Base-by-base conservation (phyloP, 2,888 invertebrate genomes). In the Limenitis camilla region DNA sequence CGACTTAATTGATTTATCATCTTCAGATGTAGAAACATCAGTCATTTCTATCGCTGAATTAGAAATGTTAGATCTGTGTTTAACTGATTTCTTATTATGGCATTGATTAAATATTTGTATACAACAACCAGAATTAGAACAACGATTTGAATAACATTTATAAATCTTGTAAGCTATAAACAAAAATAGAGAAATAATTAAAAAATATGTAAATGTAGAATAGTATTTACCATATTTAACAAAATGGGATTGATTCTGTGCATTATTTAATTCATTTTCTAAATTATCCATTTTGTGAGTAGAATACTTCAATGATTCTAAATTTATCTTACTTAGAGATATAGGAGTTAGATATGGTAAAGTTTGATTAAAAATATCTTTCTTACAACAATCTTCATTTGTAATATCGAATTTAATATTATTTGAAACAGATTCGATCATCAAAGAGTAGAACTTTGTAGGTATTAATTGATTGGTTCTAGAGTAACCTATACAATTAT, bases 141-240 rank as follows among this genome's bases (percentile, higher is more conserved):
- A 33, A n/a, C n/a, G n/a, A n/a, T 33, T 33, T 33, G 4, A 9
- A 7, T 4, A 33, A 33, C 5, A 33, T 5, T 33, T 33, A 33
- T 6, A 33, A 6, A 33, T 6, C n/a, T 33, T 33, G n/a, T 33
- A 3, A 7, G 5, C 4, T 33, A 33, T 6, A 33, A 5, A 33
- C 4, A 33, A 5, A 33, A 33, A 45, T 35, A 45, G 4, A 28
- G 1, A 45, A 11, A 35, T 19, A 35, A 45, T 36, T 28, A 35
- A 36, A 45, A 45, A 28, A 45, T 35, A 45, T 28, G 35, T 35
- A 36, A 45, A 45, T 45, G 45, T 45, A n/a, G 45, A 45, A 45
- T 45, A 45, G n/a, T 45, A 45, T 5, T 32, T 27, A 19, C 45
- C 45, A 45, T 36, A 36, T 45, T 36, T 36, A 45, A 36, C 36